phyloP scores from a whole-genome alignment of 2,113 vertebrate genomes.

The Phrynocephalus versicolor region DNA sequence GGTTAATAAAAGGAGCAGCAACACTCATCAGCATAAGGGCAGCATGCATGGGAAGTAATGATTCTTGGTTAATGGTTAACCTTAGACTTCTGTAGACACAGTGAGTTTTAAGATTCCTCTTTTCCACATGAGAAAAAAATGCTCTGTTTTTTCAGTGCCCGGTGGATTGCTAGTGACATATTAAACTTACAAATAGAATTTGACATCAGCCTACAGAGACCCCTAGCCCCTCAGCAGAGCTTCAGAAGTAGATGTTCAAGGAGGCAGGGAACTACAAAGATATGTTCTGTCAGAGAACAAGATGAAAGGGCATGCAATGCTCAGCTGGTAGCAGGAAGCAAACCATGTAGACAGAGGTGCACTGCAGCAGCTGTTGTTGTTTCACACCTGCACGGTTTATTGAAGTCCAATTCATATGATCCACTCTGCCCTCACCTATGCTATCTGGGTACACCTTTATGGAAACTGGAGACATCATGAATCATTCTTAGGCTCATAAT shows the following conservation, averaged over 20 bases:
- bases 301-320: slow-evolving; percentile 29
- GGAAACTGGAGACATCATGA: neutral
- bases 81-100: neutral
- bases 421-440: neutral
- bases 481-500: no score
- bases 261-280: slow-evolving; percentile 15
- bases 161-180: neutral
- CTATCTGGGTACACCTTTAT: neutral
- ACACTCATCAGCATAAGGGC: neutral
- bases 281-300: neutral
- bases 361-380: slow-evolving; percentile 42
- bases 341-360: slow-evolving; percentile 55
- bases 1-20: neutral
- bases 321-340: slow-evolving; percentile 44
- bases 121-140: slow-evolving; percentile 18
- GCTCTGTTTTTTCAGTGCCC: neutral
- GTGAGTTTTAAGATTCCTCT: neutral
- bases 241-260: slow-evolving; percentile 11
- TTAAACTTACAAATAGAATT: slow-evolving; percentile 19
- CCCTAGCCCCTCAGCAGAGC: neutral
- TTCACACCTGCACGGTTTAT: slow-evolving; percentile 43
- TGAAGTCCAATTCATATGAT: neutral
- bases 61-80: neutral
- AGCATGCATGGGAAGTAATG: neutral
- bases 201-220: neutral